These are phyloP conservation scores for Grammomys dolichurus DNA, from an alignment of 2,113 vertebrate genomes.

Conservation along the genomic window DNA sequence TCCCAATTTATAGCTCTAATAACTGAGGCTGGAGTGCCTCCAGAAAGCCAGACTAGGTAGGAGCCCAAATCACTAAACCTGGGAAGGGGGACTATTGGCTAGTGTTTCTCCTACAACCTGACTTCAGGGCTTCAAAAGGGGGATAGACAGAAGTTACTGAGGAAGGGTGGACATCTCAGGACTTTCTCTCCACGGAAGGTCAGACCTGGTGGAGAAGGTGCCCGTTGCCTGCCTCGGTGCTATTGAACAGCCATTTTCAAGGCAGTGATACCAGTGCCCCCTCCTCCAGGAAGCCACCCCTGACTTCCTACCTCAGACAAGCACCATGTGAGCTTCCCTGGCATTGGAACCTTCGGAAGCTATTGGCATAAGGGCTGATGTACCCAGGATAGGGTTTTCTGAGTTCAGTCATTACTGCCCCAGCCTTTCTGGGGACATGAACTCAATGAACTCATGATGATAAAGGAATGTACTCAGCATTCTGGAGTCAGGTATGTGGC, in stretches of 20 bases:
- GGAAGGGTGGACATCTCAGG: too few species aligned
- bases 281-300: neutral
- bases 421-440: fast-evolving
- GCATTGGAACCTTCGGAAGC: neutral
- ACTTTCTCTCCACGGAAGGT: neutral
- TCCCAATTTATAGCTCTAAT: neutral
- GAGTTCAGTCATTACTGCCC: neutral
- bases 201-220: neutral
- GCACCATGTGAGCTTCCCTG: neutral
- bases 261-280: too few species aligned
- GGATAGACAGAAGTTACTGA: neutral
- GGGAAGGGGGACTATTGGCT: neutral
- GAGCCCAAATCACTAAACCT: fast-evolving
- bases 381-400: neutral
- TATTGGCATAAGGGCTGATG: neutral
- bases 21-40: neutral
- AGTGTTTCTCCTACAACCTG: neutral
- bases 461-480: neutral
- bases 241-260: neutral
- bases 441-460: neutral
- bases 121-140: neutral
- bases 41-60: neutral
- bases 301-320: neutral
- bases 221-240: neutral
- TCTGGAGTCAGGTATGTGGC: neutral